Evolutionary conservation across 2,797 vertebrate genomes (phyloP).

Genomic region (Schizopygopsis pylzovi): DNA sequence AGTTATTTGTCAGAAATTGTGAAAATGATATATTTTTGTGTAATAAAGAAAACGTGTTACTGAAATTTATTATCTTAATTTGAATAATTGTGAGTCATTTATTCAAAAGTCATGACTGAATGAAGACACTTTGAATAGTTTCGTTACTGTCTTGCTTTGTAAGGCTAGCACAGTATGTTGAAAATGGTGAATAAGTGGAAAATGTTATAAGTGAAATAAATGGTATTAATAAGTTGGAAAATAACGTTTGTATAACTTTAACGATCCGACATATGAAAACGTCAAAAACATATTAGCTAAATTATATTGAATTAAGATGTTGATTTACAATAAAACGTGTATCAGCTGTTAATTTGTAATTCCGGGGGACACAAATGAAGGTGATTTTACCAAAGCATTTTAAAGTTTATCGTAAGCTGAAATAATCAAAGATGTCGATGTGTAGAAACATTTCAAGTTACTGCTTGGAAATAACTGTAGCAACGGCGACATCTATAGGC

Average conservation of each 20-base stretch:
- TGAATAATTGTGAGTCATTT: background rate
- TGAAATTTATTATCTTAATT: background rate
- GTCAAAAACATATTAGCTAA: background rate
- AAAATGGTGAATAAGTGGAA: background rate
- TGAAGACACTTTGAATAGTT: background rate
- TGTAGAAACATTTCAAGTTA: background rate
- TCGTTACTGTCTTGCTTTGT: background rate
- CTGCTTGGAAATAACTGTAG: background rate
- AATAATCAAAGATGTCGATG: background rate
- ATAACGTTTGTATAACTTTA: background rate
- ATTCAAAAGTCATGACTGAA: background rate
- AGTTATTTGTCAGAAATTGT: slow-evolving; percentile 66
- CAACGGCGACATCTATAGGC: slow-evolving; percentile 55
- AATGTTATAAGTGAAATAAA: background rate
- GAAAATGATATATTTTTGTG: slow-evolving; percentile 70
- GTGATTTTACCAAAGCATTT: background rate
- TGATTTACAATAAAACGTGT: background rate
- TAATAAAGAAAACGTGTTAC: slow-evolving; percentile 64
- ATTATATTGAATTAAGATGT: background rate
- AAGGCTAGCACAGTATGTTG: background rate
- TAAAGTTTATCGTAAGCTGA: background rate
- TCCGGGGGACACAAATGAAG: background rate
- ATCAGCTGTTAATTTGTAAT: background rate
- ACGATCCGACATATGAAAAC: background rate
- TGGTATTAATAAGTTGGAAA: background rate